Percentiles rank a stretch among this genome's conserved stretches.
Evolutionary conservation across 1,140 invertebrate species (phyloP).

Genomic region (Dinothrombium tinctorium): DNA sequence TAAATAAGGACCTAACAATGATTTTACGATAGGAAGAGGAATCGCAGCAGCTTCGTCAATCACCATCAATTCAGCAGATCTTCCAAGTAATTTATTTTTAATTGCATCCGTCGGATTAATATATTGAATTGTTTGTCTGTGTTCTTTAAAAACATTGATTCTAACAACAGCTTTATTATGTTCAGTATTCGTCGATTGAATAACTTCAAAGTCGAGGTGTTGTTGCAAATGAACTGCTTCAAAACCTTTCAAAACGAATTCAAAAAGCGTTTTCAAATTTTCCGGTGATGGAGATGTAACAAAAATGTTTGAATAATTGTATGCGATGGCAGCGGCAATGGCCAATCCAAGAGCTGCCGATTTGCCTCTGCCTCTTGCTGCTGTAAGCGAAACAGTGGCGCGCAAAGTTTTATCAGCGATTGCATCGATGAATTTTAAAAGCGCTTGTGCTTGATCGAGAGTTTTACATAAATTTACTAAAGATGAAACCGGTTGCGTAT

Average conservation of each 20-base stretch:
- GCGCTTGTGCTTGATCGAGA: conserved; percentile 59
- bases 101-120: conserved; percentile 76
- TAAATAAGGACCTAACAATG: conserved; percentile 71
- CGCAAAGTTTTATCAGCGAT: conserved; percentile 74
- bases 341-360: conserved; percentile 90
- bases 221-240: conserved; percentile 65
- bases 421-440: conserved; percentile 81
- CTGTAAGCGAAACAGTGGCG: conserved; percentile 80
- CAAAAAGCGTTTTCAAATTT: conserved; percentile 92
- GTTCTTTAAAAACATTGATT: conserved; percentile 66
- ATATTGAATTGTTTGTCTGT: conserved; percentile 94
- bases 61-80: conserved; percentile 67
- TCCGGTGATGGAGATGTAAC: conserved; percentile 94
- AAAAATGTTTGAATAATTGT: conserved; percentile 92
- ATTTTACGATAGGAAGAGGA: conserved; percentile 73
- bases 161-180: conserved; percentile 88
- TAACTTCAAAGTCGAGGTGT: conserved; percentile 80
- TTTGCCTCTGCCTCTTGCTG: conserved; percentile 87
- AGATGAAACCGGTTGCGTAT: conserved; percentile 67
- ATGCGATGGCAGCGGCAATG: conserved; percentile 38
- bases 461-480: conserved; percentile 81
- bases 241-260: conserved; percentile 91
- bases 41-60: conserved; percentile 99
- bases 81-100: conserved; percentile 37
- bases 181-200: conserved; percentile 87